Evolutionary conservation across 2,888 invertebrate genomes (phyloP).

Genomic region (Cheilosia soror): DNA sequence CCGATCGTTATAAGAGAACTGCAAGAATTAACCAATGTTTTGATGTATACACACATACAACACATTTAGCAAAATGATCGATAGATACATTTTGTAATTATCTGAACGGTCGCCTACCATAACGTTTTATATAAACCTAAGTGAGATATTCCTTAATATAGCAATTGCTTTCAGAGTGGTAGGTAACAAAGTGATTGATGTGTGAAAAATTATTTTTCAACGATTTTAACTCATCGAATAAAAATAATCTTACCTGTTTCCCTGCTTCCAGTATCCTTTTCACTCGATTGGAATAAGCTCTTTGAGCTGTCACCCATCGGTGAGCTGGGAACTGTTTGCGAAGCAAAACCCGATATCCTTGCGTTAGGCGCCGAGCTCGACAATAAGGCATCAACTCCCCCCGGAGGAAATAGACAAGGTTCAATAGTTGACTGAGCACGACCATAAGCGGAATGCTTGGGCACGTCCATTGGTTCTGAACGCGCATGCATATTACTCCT

Average conservation of each 20-base stretch:
- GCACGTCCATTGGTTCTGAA: constrained; percentile 88
- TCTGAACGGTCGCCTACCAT: too few species aligned
- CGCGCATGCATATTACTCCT: constrained; percentile 85
- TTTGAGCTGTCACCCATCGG: constrained; percentile 80
- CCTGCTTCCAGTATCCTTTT: constrained; percentile 78
- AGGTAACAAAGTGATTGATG: too few species aligned
- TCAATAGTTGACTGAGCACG: constrained; percentile 81
- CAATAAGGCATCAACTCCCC: constrained; percentile 82
- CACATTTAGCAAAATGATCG: too few species aligned
- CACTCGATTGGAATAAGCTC: constrained; percentile 79
- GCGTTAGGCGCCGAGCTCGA: constrained; percentile 81
- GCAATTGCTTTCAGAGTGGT: neutral
- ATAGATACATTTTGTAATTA: too few species aligned
- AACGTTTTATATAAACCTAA: too few species aligned
- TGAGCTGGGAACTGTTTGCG: constrained; percentile 78
- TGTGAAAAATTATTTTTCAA: too few species aligned
- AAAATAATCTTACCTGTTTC: constrained; percentile 80
- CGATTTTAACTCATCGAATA: neutral
- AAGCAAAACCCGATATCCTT: constrained; percentile 59
- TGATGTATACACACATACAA: too few species aligned
- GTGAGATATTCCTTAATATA: too few species aligned
- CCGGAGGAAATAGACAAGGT: constrained; percentile 81
- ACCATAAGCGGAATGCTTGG: constrained; percentile 82
- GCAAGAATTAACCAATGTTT: too few species aligned
- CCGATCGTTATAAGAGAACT: too few species aligned